Evolutionary conservation across 1,140 invertebrate species (phyloP).

Genomic region (Aphaenogaster ashmeadi): DNA sequence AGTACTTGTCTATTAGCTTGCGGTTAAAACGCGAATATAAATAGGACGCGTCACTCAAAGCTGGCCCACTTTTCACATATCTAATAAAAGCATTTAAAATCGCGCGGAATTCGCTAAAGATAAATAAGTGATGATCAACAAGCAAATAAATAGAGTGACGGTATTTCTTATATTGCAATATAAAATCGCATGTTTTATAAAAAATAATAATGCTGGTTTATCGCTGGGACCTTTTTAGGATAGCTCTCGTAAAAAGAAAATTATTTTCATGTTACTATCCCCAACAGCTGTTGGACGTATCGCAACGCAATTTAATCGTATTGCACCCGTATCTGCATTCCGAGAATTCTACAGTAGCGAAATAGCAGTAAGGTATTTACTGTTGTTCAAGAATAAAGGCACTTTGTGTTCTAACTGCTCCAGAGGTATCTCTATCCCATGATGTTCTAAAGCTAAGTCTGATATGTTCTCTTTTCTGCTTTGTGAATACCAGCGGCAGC

Average conservation of each 20-base stretch:
- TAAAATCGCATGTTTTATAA: neutral
- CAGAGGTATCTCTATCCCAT: conserved; percentile 1
- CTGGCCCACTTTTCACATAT: neutral
- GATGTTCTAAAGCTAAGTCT: neutral
- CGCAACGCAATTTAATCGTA: conserved; percentile 30
- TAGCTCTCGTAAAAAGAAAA: neutral
- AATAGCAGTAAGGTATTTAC: conserved; percentile 25
- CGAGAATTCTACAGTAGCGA: conserved; percentile 16
- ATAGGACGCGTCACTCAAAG: neutral
- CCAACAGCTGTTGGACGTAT: neutral
- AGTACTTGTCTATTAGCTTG: neutral
- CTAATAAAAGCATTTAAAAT: conserved; percentile 14
- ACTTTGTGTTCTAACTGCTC: neutral
- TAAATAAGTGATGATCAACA: neutral
- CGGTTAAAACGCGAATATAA: neutral
- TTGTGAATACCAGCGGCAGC: neutral
- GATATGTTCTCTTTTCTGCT: neutral
- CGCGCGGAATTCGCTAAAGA: neutral
- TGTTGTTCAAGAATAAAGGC: conserved; percentile 21
- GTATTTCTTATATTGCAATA: neutral
- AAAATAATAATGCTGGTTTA: neutral
- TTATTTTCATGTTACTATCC: conserved; percentile 9
- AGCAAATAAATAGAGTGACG: neutral
- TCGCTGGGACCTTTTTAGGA: neutral
- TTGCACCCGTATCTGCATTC: neutral